A percentile compares a stretch with the other conserved stretches of the same genome.
These are phyloP conservation scores for Bombus waltoni DNA, from an alignment of 1,140 invertebrate genomes.

Conservation along the genomic window DNA sequence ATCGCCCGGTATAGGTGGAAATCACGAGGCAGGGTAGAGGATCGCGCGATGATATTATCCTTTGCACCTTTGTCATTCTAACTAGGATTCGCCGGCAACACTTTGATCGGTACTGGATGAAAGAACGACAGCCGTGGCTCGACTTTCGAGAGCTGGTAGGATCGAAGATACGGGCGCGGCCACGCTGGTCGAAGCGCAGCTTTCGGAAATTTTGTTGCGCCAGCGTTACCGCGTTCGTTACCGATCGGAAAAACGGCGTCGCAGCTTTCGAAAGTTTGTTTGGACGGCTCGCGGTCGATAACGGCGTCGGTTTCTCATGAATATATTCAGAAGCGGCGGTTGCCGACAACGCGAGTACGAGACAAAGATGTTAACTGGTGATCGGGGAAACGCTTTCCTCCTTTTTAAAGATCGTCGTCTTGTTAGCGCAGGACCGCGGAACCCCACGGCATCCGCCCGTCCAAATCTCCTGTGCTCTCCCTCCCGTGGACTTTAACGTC, in stretches of 20 bases:
- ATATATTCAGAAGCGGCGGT: constrained; percentile 74
- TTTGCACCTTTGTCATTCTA: not conserved
- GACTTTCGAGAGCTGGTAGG: not conserved
- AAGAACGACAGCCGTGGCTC: not conserved
- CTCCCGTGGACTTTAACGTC: constrained; percentile 67
- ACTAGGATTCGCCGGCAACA: constrained; percentile 3
- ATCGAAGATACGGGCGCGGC: not conserved
- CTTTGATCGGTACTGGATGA: constrained; percentile 66
- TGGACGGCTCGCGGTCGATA: constrained; percentile 70
- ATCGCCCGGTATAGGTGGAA: not conserved
- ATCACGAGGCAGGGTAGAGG: not conserved
- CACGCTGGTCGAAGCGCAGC: not conserved
- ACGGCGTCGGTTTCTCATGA: constrained; percentile 72
- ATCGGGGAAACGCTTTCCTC: constrained; percentile 78
- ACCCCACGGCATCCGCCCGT: constrained; percentile 59
- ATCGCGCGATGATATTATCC: not conserved
- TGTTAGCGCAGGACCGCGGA: constrained; percentile 69
- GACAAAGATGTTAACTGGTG: constrained; percentile 79
- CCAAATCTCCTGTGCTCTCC: constrained; percentile 67
- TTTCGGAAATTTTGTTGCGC: not conserved
- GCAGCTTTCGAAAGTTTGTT: constrained; percentile 58
- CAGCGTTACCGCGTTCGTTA: not conserved
- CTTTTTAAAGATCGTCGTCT: constrained; percentile 75
- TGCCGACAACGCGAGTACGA: constrained; percentile 66
- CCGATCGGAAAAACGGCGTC: constrained; percentile 33